Conservation (phyloP, 1,140 invertebrate species). For the Belonocnema kinseyi region DNA sequence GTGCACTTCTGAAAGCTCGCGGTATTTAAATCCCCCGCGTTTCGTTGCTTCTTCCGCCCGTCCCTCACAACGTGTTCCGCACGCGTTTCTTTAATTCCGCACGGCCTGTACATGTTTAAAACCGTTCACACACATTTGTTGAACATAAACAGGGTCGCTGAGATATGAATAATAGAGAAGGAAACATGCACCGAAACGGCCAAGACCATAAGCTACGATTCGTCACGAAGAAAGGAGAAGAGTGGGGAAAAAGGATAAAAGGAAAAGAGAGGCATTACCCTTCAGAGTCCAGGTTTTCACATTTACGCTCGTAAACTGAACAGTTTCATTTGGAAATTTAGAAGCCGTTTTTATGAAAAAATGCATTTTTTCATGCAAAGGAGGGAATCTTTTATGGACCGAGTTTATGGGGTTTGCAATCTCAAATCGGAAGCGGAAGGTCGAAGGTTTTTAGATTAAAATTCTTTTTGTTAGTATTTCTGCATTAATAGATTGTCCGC, state of each 20-base stretch:
- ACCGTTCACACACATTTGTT: background rate
- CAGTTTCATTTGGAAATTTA: conserved; percentile 23
- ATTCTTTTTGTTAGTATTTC: no score
- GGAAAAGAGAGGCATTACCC: conserved; percentile 16
- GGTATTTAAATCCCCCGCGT: conserved; percentile 31
- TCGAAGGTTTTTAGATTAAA: background rate
- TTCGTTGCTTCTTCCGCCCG: background rate
- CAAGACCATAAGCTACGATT: conserved; percentile 32
- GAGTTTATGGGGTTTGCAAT: conserved; percentile 10
- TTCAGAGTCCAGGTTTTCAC: conserved; percentile 5
- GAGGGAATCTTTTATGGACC: conserved; percentile 2
- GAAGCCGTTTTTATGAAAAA: conserved; percentile 22
- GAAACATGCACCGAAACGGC: background rate
- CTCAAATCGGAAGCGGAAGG: background rate
- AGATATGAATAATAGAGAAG: conserved; percentile 23
- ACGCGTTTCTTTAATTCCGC: conserved; percentile 40
- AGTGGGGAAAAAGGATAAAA: conserved; percentile 9
- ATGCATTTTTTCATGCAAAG: conserved; percentile 22
- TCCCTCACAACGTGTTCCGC: background rate
- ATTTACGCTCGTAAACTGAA: conserved; percentile 10
- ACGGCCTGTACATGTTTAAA: conserved; percentile 21
- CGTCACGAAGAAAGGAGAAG: conserved; percentile 29
- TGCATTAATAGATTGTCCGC: no score
- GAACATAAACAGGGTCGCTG: conserved; percentile 11
- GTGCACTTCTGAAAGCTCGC: conserved; percentile 37